These are phyloP conservation scores for Leptopilina drosophilae DNA, from an alignment of 2,888 invertebrate genomes.

Conservation along the genomic window DNA sequence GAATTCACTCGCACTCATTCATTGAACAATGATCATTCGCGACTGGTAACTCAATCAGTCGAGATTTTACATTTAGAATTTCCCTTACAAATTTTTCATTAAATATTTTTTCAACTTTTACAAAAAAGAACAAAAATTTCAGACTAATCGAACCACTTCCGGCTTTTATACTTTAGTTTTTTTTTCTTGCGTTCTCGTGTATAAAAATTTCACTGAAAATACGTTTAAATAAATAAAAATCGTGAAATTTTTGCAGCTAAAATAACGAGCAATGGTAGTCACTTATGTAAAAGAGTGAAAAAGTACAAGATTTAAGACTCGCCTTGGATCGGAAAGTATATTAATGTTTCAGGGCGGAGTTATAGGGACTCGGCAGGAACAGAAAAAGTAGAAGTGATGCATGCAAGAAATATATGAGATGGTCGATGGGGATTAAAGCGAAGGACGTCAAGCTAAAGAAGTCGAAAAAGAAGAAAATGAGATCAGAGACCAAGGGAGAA, in stretches of 20 bases:
- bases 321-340: constrained; percentile 28
- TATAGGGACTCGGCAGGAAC: constrained; percentile 31
- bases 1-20: constrained; percentile 36
- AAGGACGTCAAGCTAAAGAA: constrained; percentile 36
- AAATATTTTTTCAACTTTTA: neutral
- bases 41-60: constrained; percentile 34
- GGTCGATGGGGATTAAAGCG: constrained; percentile 38
- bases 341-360: constrained; percentile 33
- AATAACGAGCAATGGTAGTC: constrained; percentile 22
- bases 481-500: constrained; percentile 24
- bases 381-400: constrained; percentile 38
- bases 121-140: neutral
- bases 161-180: neutral
- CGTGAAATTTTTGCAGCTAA: constrained; percentile 27
- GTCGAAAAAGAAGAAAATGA: constrained; percentile 34
- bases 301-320: constrained; percentile 25
- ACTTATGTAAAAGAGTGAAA: constrained; percentile 38
- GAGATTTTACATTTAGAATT: neutral
- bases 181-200: too few relatives aligned
- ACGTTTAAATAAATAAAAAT: neutral
- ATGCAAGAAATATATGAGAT: constrained; percentile 39
- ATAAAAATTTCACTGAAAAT: neutral
- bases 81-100: neutral
- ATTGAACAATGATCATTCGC: constrained; percentile 31
- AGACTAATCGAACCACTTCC: neutral